Conservation (phyloP, 2,888 invertebrate genomes). For the Galeopsomyia nigrocyanea region DNA sequence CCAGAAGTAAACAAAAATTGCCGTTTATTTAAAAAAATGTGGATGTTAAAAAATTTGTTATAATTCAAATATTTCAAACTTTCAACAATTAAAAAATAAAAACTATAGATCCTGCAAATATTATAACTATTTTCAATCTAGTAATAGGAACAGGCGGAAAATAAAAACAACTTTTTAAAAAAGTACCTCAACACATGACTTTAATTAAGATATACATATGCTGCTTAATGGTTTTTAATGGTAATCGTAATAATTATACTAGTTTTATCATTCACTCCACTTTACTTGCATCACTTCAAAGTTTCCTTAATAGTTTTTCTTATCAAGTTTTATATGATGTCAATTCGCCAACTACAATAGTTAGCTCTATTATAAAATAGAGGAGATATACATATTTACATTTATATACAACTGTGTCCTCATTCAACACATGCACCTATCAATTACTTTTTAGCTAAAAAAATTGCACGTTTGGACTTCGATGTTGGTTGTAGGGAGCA, state of each 20-base stretch:
- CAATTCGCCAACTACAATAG: slow-evolving; percentile 57
- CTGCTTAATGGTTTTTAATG: slow-evolving; percentile 65
- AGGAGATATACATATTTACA: slow-evolving; percentile 69
- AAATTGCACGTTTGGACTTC: slow-evolving; percentile 68
- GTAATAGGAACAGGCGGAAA: slow-evolving; percentile 35
- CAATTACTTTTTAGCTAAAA: slow-evolving; percentile 56
- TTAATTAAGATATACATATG: slow-evolving; percentile 69
- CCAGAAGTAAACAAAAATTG: too few species aligned
- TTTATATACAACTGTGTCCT: slow-evolving; percentile 62
- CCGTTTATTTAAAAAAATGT: too few species aligned
- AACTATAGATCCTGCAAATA: too few species aligned
- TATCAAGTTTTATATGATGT: slow-evolving; percentile 57
- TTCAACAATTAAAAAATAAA: too few species aligned
- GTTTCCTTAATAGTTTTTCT: slow-evolving; percentile 28
- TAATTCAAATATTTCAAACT: too few species aligned
- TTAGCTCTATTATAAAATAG: slow-evolving; percentile 67
- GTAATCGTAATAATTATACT: slow-evolving; percentile 65
- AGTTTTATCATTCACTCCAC: slow-evolving; percentile 61
- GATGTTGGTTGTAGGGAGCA: slow-evolving; percentile 66
- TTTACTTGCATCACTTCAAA: slow-evolving; percentile 44
- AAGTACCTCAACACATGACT: slow-evolving; percentile 69
- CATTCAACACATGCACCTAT: slow-evolving; percentile 57
- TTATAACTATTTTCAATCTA: too few species aligned
- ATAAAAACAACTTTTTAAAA: slow-evolving; percentile 64
- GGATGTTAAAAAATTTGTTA: too few species aligned